Evolutionary conservation across 92 coral and sea anemone genomes (phyloP).

Genomic region (Siderastrea radians): DNA sequence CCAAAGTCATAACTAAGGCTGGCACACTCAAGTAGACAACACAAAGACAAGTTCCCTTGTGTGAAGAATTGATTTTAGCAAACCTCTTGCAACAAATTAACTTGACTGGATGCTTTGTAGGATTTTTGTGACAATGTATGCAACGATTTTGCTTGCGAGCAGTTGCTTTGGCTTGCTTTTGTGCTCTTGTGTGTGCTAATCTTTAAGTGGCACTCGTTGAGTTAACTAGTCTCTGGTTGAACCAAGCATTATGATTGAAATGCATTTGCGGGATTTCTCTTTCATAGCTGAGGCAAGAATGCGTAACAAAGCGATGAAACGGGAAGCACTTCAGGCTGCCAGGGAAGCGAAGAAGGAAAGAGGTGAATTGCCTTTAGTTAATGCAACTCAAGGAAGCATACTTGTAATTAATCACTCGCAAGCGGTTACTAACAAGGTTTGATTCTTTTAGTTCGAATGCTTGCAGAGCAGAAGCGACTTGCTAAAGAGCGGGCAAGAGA

Average conservation of each 20-base stretch:
- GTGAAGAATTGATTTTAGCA: too few species aligned
- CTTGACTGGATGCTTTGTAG: too few species aligned
- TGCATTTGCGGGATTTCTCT: slow-evolving; percentile 10
- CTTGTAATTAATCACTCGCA: background rate
- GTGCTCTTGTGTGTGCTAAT: background rate
- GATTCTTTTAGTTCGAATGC: slow-evolving; percentile 77
- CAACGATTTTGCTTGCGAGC: too few species aligned
- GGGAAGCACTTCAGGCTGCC: slow-evolving; percentile 83
- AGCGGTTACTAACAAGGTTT: background rate
- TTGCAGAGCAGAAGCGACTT: slow-evolving; percentile 93
- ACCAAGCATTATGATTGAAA: background rate
- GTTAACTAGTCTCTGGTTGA: background rate
- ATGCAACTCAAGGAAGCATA: background rate
- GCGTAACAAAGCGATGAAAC: slow-evolving; percentile 88
- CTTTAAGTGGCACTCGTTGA: background rate
- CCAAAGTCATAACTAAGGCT: too few species aligned
- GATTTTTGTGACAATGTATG: too few species aligned
- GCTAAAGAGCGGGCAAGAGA: slow-evolving; percentile 93
- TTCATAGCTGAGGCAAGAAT: slow-evolving; percentile 83
- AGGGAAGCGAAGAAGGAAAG: slow-evolving; percentile 89
- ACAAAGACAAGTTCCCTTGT: too few species aligned
- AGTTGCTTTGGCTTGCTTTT: too few species aligned
- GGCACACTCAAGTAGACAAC: too few species aligned
- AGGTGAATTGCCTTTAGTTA: slow-evolving; percentile 58
- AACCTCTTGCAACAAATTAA: too few species aligned